A percentile compares a stretch with the other conserved stretches of the same genome.
Conservation (phyloP, 2,888 invertebrate genomes). For the Lepidocyrtoides sp. region DNA sequence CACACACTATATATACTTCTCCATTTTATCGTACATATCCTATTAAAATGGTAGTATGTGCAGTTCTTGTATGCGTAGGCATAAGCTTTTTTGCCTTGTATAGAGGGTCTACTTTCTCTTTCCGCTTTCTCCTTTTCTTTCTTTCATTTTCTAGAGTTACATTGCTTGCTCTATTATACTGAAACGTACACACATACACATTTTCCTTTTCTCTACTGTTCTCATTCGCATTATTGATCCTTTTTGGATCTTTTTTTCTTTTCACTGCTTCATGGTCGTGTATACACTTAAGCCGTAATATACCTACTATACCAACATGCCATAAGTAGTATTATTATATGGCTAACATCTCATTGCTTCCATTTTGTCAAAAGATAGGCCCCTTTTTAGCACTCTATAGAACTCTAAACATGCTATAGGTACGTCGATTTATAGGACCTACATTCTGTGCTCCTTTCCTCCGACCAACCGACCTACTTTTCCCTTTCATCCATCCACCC, state of each 20-base stretch:
- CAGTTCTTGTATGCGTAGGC: neutral
- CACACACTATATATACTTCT: no score
- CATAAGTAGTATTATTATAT: neutral
- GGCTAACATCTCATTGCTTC: neutral
- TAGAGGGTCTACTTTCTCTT: constrained; percentile 67
- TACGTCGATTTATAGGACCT: constrained; percentile 52
- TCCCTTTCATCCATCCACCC: constrained; percentile 57
- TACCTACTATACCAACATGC: neutral
- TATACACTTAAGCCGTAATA: no score
- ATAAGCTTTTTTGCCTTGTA: neutral
- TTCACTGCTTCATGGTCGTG: constrained; percentile 39
- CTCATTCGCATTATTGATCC: constrained; percentile 77
- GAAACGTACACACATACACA: neutral
- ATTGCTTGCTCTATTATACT: constrained; percentile 8
- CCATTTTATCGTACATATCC: neutral
- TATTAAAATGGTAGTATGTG: constrained; percentile 36
- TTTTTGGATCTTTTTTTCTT: constrained; percentile 47
- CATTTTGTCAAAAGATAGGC: neutral
- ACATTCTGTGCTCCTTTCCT: constrained; percentile 29
- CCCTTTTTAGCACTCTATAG: constrained; percentile 22
- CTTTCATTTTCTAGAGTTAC: neutral
- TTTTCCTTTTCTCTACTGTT: constrained; percentile 36
- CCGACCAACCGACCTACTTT: constrained; percentile 75
- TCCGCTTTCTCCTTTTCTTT: constrained; percentile 36
- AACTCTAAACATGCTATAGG: neutral